These are phyloP conservation scores for Tarsius wallacei DNA, from an alignment of 2,797 vertebrate genomes.

Conservation along the genomic window DNA sequence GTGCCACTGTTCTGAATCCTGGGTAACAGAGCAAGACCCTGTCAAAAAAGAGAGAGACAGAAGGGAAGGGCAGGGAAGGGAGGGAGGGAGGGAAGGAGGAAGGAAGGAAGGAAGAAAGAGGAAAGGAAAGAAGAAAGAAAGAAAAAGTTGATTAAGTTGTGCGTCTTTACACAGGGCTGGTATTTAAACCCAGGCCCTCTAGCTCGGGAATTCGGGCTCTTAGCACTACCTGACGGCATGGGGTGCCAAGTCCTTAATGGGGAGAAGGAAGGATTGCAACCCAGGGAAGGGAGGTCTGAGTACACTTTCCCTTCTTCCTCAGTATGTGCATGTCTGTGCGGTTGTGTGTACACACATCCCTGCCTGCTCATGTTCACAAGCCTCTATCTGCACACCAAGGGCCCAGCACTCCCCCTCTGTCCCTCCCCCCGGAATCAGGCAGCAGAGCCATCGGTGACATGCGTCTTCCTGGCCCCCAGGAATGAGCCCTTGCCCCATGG, in stretches of 20 bases:
- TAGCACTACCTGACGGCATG: rapidly evolving
- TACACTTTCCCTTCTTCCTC: too few species aligned
- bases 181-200: not conserved
- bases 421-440: not conserved
- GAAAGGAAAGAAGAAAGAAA: not conserved
- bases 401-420: not conserved
- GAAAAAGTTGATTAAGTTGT: not conserved
- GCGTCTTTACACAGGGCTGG: not conserved
- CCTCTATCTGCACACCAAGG: not conserved
- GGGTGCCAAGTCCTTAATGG: not conserved
- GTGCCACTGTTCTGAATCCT: not conserved
- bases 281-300: not conserved
- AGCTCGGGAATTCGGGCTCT: not conserved
- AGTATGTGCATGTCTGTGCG: not conserved
- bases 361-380: not conserved
- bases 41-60: not conserved
- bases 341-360: too few species aligned
- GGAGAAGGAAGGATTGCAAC: not conserved
- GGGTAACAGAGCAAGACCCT: not conserved
- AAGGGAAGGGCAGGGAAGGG: too few species aligned
- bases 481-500: slow-evolving; percentile 96
- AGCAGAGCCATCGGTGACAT: rapidly evolving
- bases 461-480: slow-evolving; percentile 87
- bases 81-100: too few species aligned
- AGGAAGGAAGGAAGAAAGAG: too few species aligned